These are phyloP conservation scores for Tenualosa ilisha DNA, from an alignment of 2,797 vertebrate genomes.

Conservation along the genomic window DNA sequence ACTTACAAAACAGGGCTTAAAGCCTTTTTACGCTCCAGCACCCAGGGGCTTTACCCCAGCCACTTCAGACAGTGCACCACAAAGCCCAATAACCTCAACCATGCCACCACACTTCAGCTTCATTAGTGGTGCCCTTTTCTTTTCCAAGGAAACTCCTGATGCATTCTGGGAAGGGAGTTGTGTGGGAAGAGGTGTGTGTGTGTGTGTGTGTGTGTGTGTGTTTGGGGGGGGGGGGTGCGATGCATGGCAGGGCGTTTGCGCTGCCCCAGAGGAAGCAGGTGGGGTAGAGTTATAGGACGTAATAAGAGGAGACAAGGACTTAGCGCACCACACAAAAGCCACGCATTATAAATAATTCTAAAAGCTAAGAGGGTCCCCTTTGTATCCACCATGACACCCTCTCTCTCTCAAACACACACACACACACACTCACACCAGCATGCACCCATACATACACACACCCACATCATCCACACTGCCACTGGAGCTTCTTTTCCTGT, in stretches of 20 bases:
- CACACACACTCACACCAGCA: neutral
- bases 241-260: neutral
- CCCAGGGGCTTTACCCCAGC: neutral
- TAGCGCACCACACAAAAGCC: slow-evolving; percentile 79
- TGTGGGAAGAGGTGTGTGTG: neutral
- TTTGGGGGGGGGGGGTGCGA: neutral
- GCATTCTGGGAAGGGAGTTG: slow-evolving; percentile 2
- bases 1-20: neutral
- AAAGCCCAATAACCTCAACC: neutral
- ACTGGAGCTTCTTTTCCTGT: slow-evolving; percentile 34
- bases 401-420: slow-evolving; percentile 56
- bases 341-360: slow-evolving; percentile 84
- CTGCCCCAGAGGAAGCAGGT: slow-evolving; percentile 54
- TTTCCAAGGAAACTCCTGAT: slow-evolving; percentile 18
- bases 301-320: slow-evolving; percentile 83
- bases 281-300: slow-evolving; percentile 76
- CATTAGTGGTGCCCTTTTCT: slow-evolving; percentile 14
- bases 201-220: neutral
- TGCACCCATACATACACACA: slow-evolving; percentile 36
- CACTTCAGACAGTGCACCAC: neutral
- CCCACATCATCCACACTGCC: slow-evolving; percentile 21
- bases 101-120: slow-evolving; percentile 8
- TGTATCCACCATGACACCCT: slow-evolving; percentile 64
- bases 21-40: neutral
- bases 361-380: slow-evolving; percentile 79